phyloP scores from a whole-genome alignment of 2,888 invertebrate genomes.

The Hofmannophila pseudospretella region DNA sequence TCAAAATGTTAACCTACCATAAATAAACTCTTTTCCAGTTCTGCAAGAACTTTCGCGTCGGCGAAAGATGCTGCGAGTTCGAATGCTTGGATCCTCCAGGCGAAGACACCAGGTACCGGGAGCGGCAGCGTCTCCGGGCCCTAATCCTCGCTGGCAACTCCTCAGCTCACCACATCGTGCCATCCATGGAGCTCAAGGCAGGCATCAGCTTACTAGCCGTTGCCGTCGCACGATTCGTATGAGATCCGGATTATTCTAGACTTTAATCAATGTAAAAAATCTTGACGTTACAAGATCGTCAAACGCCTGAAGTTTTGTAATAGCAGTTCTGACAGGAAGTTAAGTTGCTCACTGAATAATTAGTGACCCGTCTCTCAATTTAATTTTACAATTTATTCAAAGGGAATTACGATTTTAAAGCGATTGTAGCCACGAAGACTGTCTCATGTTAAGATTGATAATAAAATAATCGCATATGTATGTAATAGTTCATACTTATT shows the following conservation, averaged over 20 bases:
- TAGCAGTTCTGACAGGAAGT: too few relatives aligned
- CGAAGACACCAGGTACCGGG: conserved; percentile 79
- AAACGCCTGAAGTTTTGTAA: too few relatives aligned
- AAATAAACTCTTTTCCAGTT: conserved; percentile 80
- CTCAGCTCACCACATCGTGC: conserved; percentile 49
- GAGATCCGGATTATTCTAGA: conserved; percentile 21
- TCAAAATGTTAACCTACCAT: too few relatives aligned
- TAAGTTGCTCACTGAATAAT: too few relatives aligned
- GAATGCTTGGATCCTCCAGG: conserved; percentile 89
- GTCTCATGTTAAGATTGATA: too few relatives aligned
- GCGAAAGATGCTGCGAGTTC: conserved; percentile 92
- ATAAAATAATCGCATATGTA: too few relatives aligned
- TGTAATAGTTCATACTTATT: too few relatives aligned
- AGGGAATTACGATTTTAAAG: too few relatives aligned
- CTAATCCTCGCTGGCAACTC: conserved; percentile 80
- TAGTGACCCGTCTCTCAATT: too few relatives aligned
- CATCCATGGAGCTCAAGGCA: conserved; percentile 45
- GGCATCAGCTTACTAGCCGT: conserved; percentile 57
- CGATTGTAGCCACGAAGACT: too few relatives aligned
- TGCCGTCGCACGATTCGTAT: conserved; percentile 64
- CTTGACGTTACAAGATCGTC: background rate
- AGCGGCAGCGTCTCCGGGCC: conserved; percentile 77
- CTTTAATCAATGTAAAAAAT: conserved; percentile 2
- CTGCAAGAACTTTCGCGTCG: conserved; percentile 90
- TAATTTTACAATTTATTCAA: too few relatives aligned